Base-by-base conservation (phyloP, 2,113 vertebrate species). In the Choloepus hoffmanni region DNA sequence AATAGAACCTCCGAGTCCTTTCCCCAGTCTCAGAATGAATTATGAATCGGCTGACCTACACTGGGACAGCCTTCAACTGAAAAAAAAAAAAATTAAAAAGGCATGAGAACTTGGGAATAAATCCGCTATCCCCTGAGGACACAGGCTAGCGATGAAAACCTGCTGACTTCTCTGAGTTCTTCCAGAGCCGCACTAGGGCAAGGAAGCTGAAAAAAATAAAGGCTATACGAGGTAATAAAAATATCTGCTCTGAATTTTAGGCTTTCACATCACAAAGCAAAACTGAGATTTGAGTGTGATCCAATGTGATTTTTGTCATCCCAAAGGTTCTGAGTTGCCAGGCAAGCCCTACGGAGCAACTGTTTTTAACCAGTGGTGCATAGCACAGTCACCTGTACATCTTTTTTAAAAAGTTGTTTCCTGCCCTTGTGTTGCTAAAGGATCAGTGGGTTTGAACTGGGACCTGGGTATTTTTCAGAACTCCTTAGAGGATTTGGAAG, bases 101-200 rank as follows among this genome's bases (percentile, higher is more conserved):
- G 68, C 89, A 97, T 55, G 58, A 92, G 40, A 96, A 90, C 15
- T 86, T 23, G 28, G 92, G 90, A 98, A 97, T 97, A 98, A 98
- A 97, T 84, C 95, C 97, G 4, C 26, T 2, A 7, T 96, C 60
- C 93, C 58, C 95, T 24, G 85, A 92, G 72, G 63, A 81, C 83
- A 95, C 33, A 65, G 40, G 26, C 94, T 60, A 70, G 95, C 74
- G 48, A 97, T 95, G 63, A 97, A 98, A 98, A 97, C 55, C 68
- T 70, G 0, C n/a, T 72, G 88, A 83, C 85, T 96, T 95, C 95
- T 95, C 90, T 77, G 77, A 97, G 63, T 90, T 95, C 91, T 97
- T 68, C 36, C 67, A 74, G 24, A 60, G 60, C 79, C 85, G 68
- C 82, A 87, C 50, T 13, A 84, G 50, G 74, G 84, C 82, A 72